Evolutionary conservation across 2,113 vertebrate species (phyloP).

Genomic region (Brachyhypopomus occidentalis): DNA sequence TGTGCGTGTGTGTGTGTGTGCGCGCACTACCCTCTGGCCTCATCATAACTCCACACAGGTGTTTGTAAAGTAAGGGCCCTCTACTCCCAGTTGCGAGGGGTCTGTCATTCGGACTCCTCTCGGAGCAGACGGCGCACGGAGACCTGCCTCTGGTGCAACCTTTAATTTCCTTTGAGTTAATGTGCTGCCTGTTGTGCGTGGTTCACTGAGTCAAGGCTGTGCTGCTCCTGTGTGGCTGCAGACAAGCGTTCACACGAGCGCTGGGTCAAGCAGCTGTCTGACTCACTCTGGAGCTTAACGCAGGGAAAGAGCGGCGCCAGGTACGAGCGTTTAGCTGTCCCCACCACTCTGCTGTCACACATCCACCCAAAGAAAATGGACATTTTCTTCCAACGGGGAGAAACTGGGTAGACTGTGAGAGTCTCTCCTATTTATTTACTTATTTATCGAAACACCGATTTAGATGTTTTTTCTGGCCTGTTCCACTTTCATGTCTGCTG

Average conservation of each 20-base stretch:
- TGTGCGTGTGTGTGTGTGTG: too few relatives aligned
- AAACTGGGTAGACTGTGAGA: not conserved
- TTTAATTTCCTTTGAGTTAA: not conserved
- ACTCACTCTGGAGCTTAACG: not conserved
- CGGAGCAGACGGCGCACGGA: too few relatives aligned
- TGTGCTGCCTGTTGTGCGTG: not conserved
- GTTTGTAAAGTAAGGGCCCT: too few relatives aligned
- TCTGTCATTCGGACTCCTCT: too few relatives aligned
- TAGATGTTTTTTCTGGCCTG: not conserved
- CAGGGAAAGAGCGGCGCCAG: constrained; percentile 3
- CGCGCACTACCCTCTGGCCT: too few relatives aligned
- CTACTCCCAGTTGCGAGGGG: too few relatives aligned
- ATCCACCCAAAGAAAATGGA: not conserved
- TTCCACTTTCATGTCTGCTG: too few relatives aligned
- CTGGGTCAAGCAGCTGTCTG: constrained; percentile 10
- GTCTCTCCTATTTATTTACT: not conserved
- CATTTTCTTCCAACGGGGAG: constrained; percentile 2
- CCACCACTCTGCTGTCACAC: not conserved
- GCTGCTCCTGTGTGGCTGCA: not conserved
- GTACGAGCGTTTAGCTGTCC: not conserved
- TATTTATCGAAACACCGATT: not conserved
- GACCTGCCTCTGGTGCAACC: too few relatives aligned
- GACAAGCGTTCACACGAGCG: not conserved
- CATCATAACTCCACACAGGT: too few relatives aligned
- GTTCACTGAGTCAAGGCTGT: not conserved